Evolutionary conservation across 2,888 invertebrate species (phyloP).

Genomic region (Dione juno): DNA sequence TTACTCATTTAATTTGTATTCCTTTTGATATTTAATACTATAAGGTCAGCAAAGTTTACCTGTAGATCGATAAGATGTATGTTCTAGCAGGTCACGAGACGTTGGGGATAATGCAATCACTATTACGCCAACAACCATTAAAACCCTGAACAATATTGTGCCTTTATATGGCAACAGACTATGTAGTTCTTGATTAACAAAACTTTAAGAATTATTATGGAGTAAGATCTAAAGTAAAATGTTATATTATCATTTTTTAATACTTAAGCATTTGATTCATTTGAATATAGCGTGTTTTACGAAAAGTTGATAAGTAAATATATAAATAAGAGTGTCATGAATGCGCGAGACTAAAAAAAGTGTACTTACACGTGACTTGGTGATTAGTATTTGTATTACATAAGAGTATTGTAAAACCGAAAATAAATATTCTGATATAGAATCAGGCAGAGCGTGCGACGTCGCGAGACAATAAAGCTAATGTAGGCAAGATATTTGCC

Average conservation of each 20-base stretch:
- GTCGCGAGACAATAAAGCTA: conserved; percentile 81
- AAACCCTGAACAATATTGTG: conserved; percentile 55
- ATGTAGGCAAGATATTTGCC: conserved; percentile 82
- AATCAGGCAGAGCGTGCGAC: conserved; percentile 74
- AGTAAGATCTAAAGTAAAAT: no score
- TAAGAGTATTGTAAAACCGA: conserved; percentile 71
- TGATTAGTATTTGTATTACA: conserved; percentile 60
- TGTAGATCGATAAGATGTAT: conserved; percentile 39
- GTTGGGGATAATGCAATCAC: conserved; percentile 52
- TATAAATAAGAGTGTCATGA: no score
- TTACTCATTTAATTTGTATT: conserved; percentile 32
- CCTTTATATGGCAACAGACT: conserved; percentile 56
- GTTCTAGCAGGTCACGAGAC: conserved; percentile 42
- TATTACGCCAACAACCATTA: conserved; percentile 50
- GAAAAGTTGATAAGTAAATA: no score
- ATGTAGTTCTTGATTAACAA: conserved; percentile 47
- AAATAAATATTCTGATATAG: conserved; percentile 73
- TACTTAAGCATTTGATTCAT: no score
- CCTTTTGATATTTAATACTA: conserved; percentile 33
- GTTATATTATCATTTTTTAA: no score
- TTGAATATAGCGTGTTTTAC: no score
- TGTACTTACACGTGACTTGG: conserved; percentile 13
- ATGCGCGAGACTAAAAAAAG: not conserved
- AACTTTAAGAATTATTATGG: not conserved
- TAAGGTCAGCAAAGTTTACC: conserved; percentile 42